Percentiles rank a stretch among this genome's conserved stretches.
Conservation (phyloP, 1,140 invertebrate genomes). For the Copidosoma floridanum region DNA sequence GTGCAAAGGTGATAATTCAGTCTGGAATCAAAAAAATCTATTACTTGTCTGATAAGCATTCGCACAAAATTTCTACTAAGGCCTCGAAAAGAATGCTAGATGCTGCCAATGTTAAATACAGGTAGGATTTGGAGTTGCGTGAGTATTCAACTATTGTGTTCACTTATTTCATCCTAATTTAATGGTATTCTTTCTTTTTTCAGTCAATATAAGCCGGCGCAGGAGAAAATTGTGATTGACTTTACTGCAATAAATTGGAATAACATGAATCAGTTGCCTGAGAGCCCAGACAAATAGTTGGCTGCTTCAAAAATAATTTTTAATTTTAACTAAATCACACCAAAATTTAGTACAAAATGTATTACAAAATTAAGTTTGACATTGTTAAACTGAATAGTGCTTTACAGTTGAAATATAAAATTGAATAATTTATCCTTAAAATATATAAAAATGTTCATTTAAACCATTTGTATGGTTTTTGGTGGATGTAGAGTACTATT, state of each 20-base stretch:
- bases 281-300: constrained; percentile 39
- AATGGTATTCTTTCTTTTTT: constrained; percentile 40
- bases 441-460: too few relatives aligned
- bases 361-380: too few relatives aligned
- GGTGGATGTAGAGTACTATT: too few relatives aligned
- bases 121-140: constrained; percentile 41
- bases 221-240: constrained; percentile 66
- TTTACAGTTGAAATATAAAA: too few relatives aligned
- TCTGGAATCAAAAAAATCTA: constrained; percentile 81
- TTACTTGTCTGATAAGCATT: constrained; percentile 81
- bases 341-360: too few relatives aligned
- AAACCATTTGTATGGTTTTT: too few relatives aligned
- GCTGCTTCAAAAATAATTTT: background rate
- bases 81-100: constrained; percentile 82
- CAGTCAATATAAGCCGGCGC: constrained; percentile 67
- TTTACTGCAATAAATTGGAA: constrained; percentile 64
- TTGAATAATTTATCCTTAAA: too few relatives aligned
- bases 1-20: constrained; percentile 96
- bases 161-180: constrained; percentile 2
- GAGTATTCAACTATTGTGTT: constrained; percentile 8
- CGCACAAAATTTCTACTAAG: constrained; percentile 63
- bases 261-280: constrained; percentile 53
- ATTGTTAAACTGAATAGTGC: too few relatives aligned
- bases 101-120: constrained; percentile 68
- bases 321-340: background rate